These are phyloP conservation scores for Drosophila nigromelanica DNA, from an alignment of 1,140 invertebrate genomes.

Conservation along the genomic window DNA sequence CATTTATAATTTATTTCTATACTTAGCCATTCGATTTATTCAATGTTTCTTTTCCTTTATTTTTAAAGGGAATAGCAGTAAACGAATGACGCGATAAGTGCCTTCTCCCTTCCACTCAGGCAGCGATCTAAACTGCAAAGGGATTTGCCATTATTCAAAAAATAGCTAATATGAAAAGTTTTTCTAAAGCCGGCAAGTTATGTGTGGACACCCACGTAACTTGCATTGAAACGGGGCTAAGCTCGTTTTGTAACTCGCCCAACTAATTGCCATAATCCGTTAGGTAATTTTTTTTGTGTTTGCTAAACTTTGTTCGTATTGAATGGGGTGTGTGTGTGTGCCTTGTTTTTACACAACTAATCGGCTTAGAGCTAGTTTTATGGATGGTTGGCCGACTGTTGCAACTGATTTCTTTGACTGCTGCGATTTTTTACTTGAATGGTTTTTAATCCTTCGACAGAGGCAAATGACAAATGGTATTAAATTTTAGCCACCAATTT, in stretches of 20 bases:
- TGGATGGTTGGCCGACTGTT: slow-evolving; percentile 24
- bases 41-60: too few relatives aligned
- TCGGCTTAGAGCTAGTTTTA: slow-evolving; percentile 43
- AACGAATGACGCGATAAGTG: too few relatives aligned
- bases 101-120: too few relatives aligned
- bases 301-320: background rate
- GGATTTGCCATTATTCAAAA: slow-evolving; percentile 5
- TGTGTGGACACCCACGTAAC: slow-evolving; percentile 3
- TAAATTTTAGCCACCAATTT: slow-evolving; percentile 23
- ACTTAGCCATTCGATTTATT: too few relatives aligned
- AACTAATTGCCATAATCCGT: slow-evolving; percentile 74
- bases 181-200: background rate
- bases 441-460: slow-evolving; percentile 41
- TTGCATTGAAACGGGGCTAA: slow-evolving; percentile 46
- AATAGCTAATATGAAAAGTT: slow-evolving; percentile 44
- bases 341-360: slow-evolving; percentile 70
- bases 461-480: slow-evolving; percentile 7
- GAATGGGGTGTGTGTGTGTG: slow-evolving; percentile 22
- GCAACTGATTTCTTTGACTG: slow-evolving; percentile 53
- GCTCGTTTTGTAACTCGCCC: slow-evolving; percentile 53
- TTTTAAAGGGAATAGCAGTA: too few relatives aligned
- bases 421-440: slow-evolving; percentile 48
- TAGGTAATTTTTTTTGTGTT: slow-evolving; percentile 53
- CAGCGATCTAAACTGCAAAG: background rate
- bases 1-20: too few relatives aligned